These are phyloP conservation scores for Embidobia sp. DNA, from an alignment of 2,888 invertebrate species.

Conservation along the genomic window DNA sequence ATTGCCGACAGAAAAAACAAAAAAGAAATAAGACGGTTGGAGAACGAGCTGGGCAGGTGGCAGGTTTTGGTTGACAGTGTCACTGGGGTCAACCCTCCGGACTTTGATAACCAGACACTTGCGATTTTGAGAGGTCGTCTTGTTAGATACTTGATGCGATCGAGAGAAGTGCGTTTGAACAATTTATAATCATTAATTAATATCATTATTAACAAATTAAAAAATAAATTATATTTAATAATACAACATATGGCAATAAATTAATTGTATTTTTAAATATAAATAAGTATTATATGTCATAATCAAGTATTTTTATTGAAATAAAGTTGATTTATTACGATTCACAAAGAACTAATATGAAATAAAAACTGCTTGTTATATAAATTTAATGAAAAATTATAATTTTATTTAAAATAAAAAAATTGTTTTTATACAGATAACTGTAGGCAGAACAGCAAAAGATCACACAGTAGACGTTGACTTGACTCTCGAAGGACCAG, in stretches of 20 bases:
- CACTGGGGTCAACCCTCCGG: slow-evolving; percentile 90
- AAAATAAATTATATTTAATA: too few species aligned
- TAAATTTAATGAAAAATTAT: too few species aligned
- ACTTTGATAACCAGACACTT: slow-evolving; percentile 96
- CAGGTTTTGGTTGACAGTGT: slow-evolving; percentile 96
- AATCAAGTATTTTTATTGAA: too few species aligned
- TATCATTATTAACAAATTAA: too few species aligned
- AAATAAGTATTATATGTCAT: too few species aligned
- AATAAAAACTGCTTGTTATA: too few species aligned
- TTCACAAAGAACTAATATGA: too few species aligned
- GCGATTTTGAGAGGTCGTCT: slow-evolving; percentile 95
- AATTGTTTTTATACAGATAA: slow-evolving; percentile 86
- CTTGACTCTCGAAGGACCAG: slow-evolving; percentile 95
- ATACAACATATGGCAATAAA: too few species aligned
- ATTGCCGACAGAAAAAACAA: slow-evolving; percentile 89
- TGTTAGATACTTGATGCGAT: slow-evolving; percentile 96
- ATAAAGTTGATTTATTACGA: too few species aligned
- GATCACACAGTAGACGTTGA: slow-evolving; percentile 96
- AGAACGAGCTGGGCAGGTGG: slow-evolving; percentile 95
- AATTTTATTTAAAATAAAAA: too few species aligned
- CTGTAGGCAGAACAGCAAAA: slow-evolving; percentile 94
- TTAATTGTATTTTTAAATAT: too few species aligned
- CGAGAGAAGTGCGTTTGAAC: slow-evolving; percentile 87
- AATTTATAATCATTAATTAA: too few species aligned
- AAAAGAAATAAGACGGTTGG: slow-evolving; percentile 92